phyloP scores from a whole-genome alignment of 2,888 invertebrate species.

The Melanostoma scalare region DNA sequence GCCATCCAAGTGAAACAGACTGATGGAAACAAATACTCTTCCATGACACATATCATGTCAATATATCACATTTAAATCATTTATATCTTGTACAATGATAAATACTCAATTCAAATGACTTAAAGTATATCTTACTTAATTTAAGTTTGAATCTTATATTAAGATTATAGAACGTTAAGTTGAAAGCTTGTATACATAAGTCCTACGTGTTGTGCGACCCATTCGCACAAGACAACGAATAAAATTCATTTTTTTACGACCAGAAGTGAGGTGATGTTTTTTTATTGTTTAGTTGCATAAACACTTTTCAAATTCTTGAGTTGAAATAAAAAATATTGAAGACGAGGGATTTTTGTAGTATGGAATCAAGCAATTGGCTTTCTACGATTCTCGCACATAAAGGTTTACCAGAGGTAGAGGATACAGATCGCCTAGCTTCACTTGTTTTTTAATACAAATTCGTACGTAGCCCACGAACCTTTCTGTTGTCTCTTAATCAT shows the following conservation, averaged over 20 bases:
- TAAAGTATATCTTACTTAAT: constrained; percentile 46
- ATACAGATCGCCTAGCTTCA: no score
- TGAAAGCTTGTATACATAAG: constrained; percentile 11
- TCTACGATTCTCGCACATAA: no score
- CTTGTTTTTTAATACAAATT: no score
- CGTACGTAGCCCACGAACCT: no score
- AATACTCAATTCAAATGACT: constrained; percentile 66
- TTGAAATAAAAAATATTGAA: no score
- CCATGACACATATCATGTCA: constrained; percentile 23
- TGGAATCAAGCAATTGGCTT: no score
- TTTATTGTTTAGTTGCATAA: neutral
- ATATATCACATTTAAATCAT: neutral
- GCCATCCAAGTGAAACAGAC: constrained; percentile 79
- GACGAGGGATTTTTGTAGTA: no score
- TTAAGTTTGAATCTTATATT: constrained; percentile 68
- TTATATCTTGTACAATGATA: constrained; percentile 8
- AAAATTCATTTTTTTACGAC: constrained; percentile 45
- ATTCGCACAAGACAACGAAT: constrained; percentile 51
- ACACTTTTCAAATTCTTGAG: neutral
- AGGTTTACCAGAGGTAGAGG: no score
- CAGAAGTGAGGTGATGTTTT: neutral
- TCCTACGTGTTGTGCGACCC: constrained; percentile 9
- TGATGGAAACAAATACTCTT: constrained; percentile 31
- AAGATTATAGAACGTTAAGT: constrained; percentile 60
- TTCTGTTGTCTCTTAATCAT: no score